phyloP scores from a whole-genome alignment of 2,113 vertebrate species.

The Catharus fuscescens region DNA sequence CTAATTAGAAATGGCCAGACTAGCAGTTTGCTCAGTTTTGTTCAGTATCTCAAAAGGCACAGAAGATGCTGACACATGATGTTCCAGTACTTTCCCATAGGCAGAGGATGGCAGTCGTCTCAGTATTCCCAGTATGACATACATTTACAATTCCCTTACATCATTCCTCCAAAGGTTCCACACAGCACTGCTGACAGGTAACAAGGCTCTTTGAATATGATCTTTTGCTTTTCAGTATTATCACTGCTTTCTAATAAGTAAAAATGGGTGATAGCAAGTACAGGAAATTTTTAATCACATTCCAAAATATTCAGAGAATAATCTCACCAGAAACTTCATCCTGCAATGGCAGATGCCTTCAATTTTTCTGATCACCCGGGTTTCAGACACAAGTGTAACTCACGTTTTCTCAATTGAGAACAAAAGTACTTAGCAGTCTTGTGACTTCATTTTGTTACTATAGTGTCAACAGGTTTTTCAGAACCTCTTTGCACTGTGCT shows the following conservation, averaged over 20 bases:
- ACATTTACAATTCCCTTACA: slow-evolving; percentile 51
- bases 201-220: background rate
- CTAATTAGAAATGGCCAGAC: slow-evolving; percentile 35
- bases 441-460: background rate
- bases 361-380: background rate
- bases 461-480: background rate
- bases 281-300: background rate
- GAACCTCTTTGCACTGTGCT: background rate
- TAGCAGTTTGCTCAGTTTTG: slow-evolving; percentile 33
- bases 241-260: background rate
- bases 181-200: background rate
- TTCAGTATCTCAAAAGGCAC: background rate
- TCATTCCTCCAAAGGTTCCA: background rate
- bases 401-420: background rate
- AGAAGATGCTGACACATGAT: slow-evolving; percentile 32
- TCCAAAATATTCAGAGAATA: slow-evolving; percentile 10
- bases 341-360: background rate
- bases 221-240: background rate
- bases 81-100: slow-evolving; percentile 22
- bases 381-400: background rate
- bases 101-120: background rate
- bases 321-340: background rate
- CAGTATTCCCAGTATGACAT: background rate
- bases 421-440: background rate
- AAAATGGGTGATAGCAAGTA: background rate